phyloP scores from a whole-genome alignment of 1,140 invertebrate genomes.

The Phortica variegata region DNA sequence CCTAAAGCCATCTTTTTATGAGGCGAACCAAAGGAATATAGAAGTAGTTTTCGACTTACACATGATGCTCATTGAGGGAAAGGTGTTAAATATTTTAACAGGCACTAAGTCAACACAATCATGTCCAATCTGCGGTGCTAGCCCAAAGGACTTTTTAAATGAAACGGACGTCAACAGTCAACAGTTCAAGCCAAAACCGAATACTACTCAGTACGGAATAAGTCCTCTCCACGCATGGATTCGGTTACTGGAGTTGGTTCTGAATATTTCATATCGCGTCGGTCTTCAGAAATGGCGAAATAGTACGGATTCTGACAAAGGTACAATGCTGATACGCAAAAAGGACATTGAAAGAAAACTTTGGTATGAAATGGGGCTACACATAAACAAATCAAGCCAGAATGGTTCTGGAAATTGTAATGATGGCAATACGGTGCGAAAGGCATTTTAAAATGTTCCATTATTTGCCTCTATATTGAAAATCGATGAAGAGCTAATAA shows the following conservation, averaged over 20 bases:
- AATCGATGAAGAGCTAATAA: slow-evolving; percentile 4
- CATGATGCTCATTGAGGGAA: slow-evolving; percentile 6
- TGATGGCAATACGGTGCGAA: slow-evolving; percentile 8
- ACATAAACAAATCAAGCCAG: slow-evolving; percentile 1
- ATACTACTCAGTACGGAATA: slow-evolving; percentile 7
- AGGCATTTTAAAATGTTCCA: slow-evolving; percentile 1
- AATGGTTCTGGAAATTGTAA: slow-evolving; percentile 7
- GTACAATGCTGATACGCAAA: not conserved
- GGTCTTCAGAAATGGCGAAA: slow-evolving; percentile 5
- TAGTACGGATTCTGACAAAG: not conserved
- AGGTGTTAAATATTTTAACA: slow-evolving; percentile 7
- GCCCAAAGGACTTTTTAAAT: slow-evolving; percentile 6
- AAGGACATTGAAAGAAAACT: slow-evolving; percentile 4
- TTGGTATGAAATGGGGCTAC: slow-evolving; percentile 1
- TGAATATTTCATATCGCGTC: slow-evolving; percentile 5
- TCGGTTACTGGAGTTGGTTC: slow-evolving; percentile 8
- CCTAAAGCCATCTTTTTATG: slow-evolving; percentile 1
- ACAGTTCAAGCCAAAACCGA: slow-evolving; percentile 3
- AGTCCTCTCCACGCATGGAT: slow-evolving; percentile 15
- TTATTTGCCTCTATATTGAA: slow-evolving; percentile 5
- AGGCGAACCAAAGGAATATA: slow-evolving; percentile 1
- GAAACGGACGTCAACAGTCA: not conserved
- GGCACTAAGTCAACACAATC: slow-evolving; percentile 3
- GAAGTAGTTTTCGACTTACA: slow-evolving; percentile 3
- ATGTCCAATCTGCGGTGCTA: slow-evolving; percentile 5